phyloP scores from a whole-genome alignment of 1,140 invertebrate genomes.

The Rhynchophorus ferrugineus region DNA sequence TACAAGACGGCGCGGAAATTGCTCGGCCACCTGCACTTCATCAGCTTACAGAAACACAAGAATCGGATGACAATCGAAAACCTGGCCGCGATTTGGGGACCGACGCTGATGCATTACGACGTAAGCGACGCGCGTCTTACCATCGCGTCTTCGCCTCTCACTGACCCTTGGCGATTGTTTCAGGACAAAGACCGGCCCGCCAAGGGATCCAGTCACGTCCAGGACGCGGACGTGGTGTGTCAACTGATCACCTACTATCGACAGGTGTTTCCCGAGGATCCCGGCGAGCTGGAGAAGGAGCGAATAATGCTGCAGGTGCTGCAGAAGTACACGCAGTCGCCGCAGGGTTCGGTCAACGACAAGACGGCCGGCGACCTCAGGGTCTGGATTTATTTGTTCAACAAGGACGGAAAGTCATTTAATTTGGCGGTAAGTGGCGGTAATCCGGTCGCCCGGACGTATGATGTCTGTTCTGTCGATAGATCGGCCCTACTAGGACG shows the following conservation, averaged over 20 bases:
- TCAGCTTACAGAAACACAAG: constrained; percentile 62
- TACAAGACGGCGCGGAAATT: constrained; percentile 66
- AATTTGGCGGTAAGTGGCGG: constrained; percentile 51
- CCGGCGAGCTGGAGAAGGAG: constrained; percentile 55
- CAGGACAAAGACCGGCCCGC: constrained; percentile 25
- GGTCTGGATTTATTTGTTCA: constrained; percentile 66
- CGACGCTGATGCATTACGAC: constrained; percentile 68
- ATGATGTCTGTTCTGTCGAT: constrained; percentile 26
- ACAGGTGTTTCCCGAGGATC: constrained; percentile 52
- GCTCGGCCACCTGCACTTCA: constrained; percentile 70
- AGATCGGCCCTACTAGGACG: constrained; percentile 71
- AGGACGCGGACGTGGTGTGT: constrained; percentile 27
- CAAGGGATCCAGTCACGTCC: constrained; percentile 20
- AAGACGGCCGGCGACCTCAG: constrained; percentile 70
- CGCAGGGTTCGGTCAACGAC: constrained; percentile 42
- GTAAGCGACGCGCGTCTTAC: too few relatives aligned
- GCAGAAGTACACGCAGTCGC: constrained; percentile 48
- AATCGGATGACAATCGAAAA: constrained; percentile 77
- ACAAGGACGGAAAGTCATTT: constrained; percentile 50
- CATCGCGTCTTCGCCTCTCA: too few relatives aligned
- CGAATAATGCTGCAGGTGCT: constrained; percentile 62
- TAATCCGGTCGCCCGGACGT: not conserved
- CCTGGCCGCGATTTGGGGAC: constrained; percentile 77
- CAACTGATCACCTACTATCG: constrained; percentile 44
- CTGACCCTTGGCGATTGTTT: too few relatives aligned